Percentiles rank a stretch among this genome's conserved stretches.
These are phyloP conservation scores for Diorhabda sublineata DNA, from an alignment of 1,140 invertebrate genomes.

Conservation along the genomic window DNA sequence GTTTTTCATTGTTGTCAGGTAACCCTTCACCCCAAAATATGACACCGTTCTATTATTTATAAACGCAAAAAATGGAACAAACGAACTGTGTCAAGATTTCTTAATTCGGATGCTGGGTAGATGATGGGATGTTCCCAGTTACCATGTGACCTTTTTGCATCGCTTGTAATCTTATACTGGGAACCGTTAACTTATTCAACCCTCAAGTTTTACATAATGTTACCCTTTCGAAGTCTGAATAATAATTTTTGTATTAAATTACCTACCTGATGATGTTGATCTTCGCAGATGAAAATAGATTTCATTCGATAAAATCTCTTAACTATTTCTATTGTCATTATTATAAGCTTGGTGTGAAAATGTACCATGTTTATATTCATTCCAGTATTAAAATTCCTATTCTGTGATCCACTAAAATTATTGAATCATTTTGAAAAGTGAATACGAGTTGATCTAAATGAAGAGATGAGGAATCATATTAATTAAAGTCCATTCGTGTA, in stretches of 20 bases:
- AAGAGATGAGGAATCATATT: no score
- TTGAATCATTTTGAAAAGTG: no score
- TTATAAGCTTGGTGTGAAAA: neutral
- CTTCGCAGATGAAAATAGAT: no score
- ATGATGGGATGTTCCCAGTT: conserved; percentile 29
- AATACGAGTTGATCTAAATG: no score
- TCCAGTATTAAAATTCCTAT: no score
- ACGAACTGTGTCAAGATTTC: conserved; percentile 47
- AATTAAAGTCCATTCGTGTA: no score
- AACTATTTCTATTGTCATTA: neutral
- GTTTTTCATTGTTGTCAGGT: conserved; percentile 44
- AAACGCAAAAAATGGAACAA: conserved; percentile 42
- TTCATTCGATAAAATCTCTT: neutral
- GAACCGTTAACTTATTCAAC: conserved; percentile 27
- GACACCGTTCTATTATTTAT: conserved; percentile 44
- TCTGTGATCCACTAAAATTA: no score
- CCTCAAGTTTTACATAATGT: conserved; percentile 6
- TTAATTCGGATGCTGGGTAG: conserved; percentile 25
- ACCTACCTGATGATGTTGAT: neutral
- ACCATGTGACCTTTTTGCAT: conserved; percentile 35
- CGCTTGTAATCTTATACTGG: conserved; percentile 39
- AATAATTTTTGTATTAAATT: neutral
- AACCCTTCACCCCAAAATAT: conserved; percentile 46
- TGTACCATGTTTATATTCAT: no score
- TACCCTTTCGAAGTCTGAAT: conserved; percentile 10